Percentiles rank a stretch among this genome's conserved stretches.
phyloP scores from a whole-genome alignment of 1,140 invertebrate species.

The Marisa cornuarietis region DNA sequence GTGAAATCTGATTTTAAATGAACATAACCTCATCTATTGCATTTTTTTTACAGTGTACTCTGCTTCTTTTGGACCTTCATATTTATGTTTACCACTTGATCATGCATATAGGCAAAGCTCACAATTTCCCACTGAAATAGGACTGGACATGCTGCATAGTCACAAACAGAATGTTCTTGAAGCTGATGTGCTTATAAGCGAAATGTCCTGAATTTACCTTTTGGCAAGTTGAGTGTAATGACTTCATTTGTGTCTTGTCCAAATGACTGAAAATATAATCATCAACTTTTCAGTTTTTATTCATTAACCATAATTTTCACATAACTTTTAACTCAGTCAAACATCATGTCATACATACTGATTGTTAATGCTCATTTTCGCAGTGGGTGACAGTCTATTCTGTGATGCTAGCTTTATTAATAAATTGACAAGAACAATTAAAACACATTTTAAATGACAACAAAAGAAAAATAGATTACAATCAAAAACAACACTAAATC shows the following conservation, averaged over 20 bases:
- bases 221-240: constrained; percentile 68
- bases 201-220: constrained; percentile 53
- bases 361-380: too few species aligned
- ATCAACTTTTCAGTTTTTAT: not conserved
- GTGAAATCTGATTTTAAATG: not conserved
- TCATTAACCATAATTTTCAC: not conserved
- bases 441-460: not conserved
- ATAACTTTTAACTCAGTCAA: too few species aligned
- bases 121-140: too few species aligned
- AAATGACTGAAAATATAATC: constrained; percentile 57
- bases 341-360: too few species aligned
- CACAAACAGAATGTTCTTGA: too few species aligned
- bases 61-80: too few species aligned
- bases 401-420: not conserved
- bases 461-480: not conserved
- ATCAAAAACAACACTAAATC: not conserved
- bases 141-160: too few species aligned
- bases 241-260: constrained; percentile 67
- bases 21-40: not conserved
- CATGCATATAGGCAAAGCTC: too few species aligned
- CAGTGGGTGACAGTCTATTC: too few species aligned
- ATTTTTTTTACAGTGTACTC: not conserved
- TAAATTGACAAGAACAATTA: not conserved
- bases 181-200: too few species aligned
- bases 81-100: too few species aligned